These are phyloP conservation scores for Ascaphus truei DNA, from an alignment of 2,113 vertebrate genomes.

Conservation along the genomic window DNA sequence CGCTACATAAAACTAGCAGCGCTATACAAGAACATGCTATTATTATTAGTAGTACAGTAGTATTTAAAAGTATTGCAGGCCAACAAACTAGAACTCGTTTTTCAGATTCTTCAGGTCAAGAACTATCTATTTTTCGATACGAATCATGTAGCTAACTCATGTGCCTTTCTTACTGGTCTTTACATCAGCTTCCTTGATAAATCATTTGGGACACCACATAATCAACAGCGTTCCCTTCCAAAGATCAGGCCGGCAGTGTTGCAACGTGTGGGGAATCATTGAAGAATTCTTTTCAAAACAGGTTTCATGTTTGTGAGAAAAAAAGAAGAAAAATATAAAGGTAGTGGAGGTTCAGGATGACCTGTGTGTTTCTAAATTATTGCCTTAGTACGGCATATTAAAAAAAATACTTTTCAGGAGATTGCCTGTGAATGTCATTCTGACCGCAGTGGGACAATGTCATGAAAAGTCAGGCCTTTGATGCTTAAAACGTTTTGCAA, in stretches of 20 bases:
- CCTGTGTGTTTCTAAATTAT: no score
- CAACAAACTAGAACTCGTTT: conserved; percentile 40
- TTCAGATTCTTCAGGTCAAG: conserved; percentile 41
- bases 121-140: conserved; percentile 43
- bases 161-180: conserved; percentile 53
- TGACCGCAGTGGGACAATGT: no score
- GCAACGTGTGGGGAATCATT: conserved; percentile 47
- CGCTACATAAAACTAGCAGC: no score
- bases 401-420: no score
- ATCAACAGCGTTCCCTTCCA: conserved; percentile 51
- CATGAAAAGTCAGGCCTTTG: no score
- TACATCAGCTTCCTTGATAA: conserved; percentile 63
- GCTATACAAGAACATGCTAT: background rate
- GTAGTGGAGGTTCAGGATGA: no score
- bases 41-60: conserved; percentile 6
- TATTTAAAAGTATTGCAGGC: conserved; percentile 40
- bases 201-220: conserved; percentile 55
- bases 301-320: conserved; percentile 28
- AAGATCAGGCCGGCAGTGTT: conserved; percentile 53
- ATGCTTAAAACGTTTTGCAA: no score
- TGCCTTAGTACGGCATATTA: no score
- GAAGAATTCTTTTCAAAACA: conserved; percentile 41
- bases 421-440: no score
- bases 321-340: no score
- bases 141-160: conserved; percentile 44